These are phyloP conservation scores for Lates japonicus DNA, from an alignment of 2,797 vertebrate species.

Conservation along the genomic window DNA sequence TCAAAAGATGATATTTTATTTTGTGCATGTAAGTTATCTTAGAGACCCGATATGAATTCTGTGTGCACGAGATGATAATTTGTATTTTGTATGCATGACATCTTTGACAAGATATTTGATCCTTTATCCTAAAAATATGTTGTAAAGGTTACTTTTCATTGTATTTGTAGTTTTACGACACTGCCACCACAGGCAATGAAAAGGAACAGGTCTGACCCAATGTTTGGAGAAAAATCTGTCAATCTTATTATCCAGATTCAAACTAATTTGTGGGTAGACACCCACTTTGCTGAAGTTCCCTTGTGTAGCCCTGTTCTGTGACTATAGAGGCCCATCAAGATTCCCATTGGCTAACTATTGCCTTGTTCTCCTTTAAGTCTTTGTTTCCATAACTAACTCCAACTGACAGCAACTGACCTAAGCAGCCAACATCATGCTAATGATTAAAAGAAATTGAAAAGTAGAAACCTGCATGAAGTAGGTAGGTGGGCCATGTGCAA, in stretches of 20 bases:
- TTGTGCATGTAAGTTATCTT: background rate
- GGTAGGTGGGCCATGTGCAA: constrained; percentile 31
- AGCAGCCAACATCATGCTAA: background rate
- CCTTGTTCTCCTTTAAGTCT: constrained; percentile 1
- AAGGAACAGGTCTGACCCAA: background rate
- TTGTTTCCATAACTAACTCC: background rate
- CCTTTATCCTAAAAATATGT: background rate
- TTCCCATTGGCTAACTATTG: background rate
- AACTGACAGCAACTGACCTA: constrained; percentile 15
- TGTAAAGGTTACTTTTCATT: background rate
- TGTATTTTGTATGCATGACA: background rate
- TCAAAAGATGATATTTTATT: background rate
- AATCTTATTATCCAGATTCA: background rate
- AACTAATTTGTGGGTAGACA: background rate
- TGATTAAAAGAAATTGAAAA: constrained; percentile 28
- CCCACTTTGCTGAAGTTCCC: background rate
- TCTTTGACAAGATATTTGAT: background rate
- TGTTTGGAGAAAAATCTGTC: background rate
- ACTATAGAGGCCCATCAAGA: background rate
- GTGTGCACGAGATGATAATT: background rate
- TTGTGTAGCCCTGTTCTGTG: background rate
- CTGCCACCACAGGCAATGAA: background rate
- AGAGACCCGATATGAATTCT: background rate
- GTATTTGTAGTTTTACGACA: background rate
- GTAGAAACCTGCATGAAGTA: constrained; percentile 17